A percentile compares a stretch with the other conserved stretches of the same genome.
Evolutionary conservation across 2,888 invertebrate genomes (phyloP).

Genomic region (Axea sp.): DNA sequence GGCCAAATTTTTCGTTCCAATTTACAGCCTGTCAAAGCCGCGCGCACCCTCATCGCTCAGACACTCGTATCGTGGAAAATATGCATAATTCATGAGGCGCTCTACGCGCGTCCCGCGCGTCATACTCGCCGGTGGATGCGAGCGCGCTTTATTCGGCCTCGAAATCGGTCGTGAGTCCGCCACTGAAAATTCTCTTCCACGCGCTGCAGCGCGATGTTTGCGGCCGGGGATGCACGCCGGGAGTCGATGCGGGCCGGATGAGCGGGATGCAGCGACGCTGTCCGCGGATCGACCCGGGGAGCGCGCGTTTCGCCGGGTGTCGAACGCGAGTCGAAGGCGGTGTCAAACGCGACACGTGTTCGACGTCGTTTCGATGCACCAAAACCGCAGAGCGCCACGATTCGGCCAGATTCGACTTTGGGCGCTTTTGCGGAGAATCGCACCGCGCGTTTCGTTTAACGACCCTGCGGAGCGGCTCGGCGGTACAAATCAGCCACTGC

Average conservation of each 20-base stretch:
- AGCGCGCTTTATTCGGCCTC: slow-evolving; percentile 50
- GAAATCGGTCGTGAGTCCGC: slow-evolving; percentile 57
- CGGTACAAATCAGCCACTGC: too few relatives aligned
- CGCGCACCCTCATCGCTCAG: slow-evolving; percentile 76
- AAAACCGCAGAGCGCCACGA: too few relatives aligned
- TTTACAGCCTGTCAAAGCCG: slow-evolving; percentile 77
- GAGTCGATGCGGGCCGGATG: slow-evolving; percentile 23
- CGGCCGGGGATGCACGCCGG: slow-evolving; percentile 31
- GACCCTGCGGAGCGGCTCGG: too few relatives aligned
- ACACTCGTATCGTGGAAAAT: slow-evolving; percentile 77
- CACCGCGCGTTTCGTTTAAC: background rate
- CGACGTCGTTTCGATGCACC: too few relatives aligned
- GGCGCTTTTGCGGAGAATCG: slow-evolving; percentile 1
- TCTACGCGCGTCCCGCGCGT: slow-evolving; percentile 43
- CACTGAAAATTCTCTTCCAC: slow-evolving; percentile 51
- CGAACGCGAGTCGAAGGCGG: slow-evolving; percentile 15
- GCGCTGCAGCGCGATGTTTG: slow-evolving; percentile 28
- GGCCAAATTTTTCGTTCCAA: slow-evolving; percentile 73
- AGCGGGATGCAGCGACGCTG: slow-evolving; percentile 22
- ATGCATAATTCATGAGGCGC: slow-evolving; percentile 76
- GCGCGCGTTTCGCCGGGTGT: background rate
- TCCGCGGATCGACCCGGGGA: slow-evolving; percentile 26
- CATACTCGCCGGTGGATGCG: slow-evolving; percentile 62
- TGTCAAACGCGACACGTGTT: too few relatives aligned
- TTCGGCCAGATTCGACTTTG: too few relatives aligned